phyloP scores from a whole-genome alignment of 2,797 vertebrate genomes.

The Paguma larvata region DNA sequence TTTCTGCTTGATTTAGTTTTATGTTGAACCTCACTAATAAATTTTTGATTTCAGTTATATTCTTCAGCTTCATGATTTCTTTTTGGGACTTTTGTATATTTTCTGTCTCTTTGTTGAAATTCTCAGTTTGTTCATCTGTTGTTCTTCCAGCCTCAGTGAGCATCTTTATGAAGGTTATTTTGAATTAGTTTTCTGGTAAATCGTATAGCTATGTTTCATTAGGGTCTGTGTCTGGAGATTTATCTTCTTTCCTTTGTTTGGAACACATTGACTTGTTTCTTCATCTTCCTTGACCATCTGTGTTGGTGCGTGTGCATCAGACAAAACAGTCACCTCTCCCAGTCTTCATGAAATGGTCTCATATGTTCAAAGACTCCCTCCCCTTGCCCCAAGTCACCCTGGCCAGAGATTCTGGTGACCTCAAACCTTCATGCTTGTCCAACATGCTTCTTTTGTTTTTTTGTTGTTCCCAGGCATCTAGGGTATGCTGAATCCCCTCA shows the following conservation, averaged over 20 bases:
- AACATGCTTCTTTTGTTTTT: not conserved
- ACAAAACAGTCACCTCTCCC: not conserved
- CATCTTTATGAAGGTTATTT: conserved; percentile 17
- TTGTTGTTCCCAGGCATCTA: not conserved
- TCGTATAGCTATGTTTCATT: not conserved
- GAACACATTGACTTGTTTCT: not conserved
- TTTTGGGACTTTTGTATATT: not conserved
- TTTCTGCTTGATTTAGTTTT: not conserved
- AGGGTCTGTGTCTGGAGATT: not conserved
- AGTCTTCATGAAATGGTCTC: not conserved
- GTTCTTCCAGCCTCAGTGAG: not conserved
- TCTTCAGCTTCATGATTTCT: conserved; percentile 2
- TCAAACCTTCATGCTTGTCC: not conserved
- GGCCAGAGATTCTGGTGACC: not conserved
- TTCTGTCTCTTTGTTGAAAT: not conserved
- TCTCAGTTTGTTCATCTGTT: not conserved
- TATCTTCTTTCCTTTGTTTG: not conserved
- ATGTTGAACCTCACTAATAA: not conserved
- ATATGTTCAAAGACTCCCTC: not conserved
- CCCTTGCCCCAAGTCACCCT: not conserved
- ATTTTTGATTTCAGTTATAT: conserved; percentile 7
- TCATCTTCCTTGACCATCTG: not conserved
- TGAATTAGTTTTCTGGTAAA: not conserved
- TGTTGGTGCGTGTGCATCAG: not conserved
- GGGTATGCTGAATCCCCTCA: not conserved